Evolutionary conservation across 2,797 vertebrate genomes (phyloP).

Genomic region (Podarcis siculus): DNA sequence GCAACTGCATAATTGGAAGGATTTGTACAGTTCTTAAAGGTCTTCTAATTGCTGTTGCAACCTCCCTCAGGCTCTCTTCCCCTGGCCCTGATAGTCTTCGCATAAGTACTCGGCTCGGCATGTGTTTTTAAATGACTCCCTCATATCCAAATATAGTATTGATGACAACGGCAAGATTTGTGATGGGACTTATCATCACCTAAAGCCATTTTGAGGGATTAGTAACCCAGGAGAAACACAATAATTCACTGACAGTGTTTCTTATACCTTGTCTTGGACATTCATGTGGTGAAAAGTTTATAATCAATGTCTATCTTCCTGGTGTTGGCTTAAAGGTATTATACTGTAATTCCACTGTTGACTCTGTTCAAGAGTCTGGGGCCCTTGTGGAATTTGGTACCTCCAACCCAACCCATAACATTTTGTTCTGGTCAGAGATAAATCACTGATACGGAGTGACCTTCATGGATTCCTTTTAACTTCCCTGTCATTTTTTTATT

Average conservation of each 20-base stretch:
- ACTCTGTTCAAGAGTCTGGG: rapidly evolving
- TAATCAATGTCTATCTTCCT: rapidly evolving
- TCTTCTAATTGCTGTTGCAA: conserved; percentile 4
- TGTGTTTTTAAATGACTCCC: conserved; percentile 1
- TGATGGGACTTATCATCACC: conserved; percentile 5
- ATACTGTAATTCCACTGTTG: neutral
- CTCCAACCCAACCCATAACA: neutral
- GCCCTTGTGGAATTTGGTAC: neutral
- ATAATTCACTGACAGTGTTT: neutral
- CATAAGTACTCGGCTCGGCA: neutral
- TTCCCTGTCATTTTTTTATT: conserved; percentile 44
- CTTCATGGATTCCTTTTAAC: conserved; percentile 39
- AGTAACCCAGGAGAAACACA: conserved; percentile 5
- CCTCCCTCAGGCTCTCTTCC: conserved; percentile 19
- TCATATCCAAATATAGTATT: conserved; percentile 9
- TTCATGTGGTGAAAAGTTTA: neutral
- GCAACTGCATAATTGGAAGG: conserved; percentile 7
- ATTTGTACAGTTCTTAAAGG: conserved; percentile 28
- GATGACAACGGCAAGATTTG: neutral
- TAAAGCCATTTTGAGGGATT: neutral
- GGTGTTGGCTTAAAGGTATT: neutral
- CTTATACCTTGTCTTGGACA: neutral
- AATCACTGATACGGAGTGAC: neutral
- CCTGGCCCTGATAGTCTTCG: neutral
- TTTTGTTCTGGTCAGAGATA: conserved; percentile 26